Evolutionary conservation across 92 coral and sea anemone species (phyloP).

Genomic region (Bergia sp.): DNA sequence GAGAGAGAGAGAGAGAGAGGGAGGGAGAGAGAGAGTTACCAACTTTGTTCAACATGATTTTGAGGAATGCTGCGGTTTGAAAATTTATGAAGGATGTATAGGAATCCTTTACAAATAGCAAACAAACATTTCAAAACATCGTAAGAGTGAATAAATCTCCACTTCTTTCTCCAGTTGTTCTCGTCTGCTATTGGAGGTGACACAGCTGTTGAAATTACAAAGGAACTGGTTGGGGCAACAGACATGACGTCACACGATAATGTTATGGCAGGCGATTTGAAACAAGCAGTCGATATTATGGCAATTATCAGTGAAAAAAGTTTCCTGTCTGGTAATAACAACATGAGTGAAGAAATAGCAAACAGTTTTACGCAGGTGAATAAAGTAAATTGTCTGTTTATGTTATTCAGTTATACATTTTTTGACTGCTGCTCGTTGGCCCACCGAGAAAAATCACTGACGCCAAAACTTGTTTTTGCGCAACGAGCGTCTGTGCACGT

Average conservation of each 20-base stretch:
- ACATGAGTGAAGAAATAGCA: slow-evolving; percentile 49
- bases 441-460: no score
- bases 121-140: neutral
- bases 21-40: no score
- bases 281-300: slow-evolving; percentile 70
- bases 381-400: neutral
- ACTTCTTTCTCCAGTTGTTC: slow-evolving; percentile 19
- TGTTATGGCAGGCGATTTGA: slow-evolving; percentile 78
- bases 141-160: neutral
- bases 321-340: slow-evolving; percentile 35
- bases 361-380: slow-evolving; percentile 62
- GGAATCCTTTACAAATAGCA: no score
- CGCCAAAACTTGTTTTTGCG: no score
- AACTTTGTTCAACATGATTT: neutral
- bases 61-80: neutral
- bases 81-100: neutral
- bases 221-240: slow-evolving; percentile 55
- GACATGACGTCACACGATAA: slow-evolving; percentile 37
- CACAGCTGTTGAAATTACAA: slow-evolving; percentile 52
- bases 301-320: slow-evolving; percentile 54
- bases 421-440: no score
- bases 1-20: no score
- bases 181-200: slow-evolving; percentile 13
- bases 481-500: no score
- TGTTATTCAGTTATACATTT: neutral